phyloP scores from a whole-genome alignment of 2,113 vertebrate species.

The Todiramphus saurophagus region DNA sequence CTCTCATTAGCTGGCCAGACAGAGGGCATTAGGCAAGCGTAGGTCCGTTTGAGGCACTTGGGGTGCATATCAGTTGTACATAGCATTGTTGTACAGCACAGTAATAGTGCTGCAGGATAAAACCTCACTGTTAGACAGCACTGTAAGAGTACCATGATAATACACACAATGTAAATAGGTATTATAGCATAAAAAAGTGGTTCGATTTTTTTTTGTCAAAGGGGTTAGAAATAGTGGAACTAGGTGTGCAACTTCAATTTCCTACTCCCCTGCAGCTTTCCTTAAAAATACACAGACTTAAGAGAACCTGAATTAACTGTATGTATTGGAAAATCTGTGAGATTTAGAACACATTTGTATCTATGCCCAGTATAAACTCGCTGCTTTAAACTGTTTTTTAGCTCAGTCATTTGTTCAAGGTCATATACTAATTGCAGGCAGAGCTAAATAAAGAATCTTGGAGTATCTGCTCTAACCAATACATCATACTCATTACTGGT shows the following conservation, averaged over 20 bases:
- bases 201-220: background rate
- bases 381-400: background rate
- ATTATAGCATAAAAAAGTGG: background rate
- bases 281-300: background rate
- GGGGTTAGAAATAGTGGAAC: background rate
- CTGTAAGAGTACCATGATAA: too few species aligned
- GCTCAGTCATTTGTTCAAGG: constrained; percentile 23
- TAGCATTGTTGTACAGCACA: background rate
- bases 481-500: background rate
- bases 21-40: background rate
- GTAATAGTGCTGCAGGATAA: background rate
- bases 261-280: background rate
- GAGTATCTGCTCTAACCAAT: constrained; percentile 14
- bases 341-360: background rate
- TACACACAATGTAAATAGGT: background rate
- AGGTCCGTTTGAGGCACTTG: background rate
- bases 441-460: background rate
- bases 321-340: background rate
- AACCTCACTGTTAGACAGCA: background rate
- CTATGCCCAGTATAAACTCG: background rate
- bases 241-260: background rate
- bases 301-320: background rate
- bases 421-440: constrained; percentile 25
- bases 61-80: background rate
- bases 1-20: background rate